Evolutionary conservation across 2,888 invertebrate genomes (phyloP), one percentile per base, ranked within the genome.

Genomic region (Glomeris marginata): DNA sequence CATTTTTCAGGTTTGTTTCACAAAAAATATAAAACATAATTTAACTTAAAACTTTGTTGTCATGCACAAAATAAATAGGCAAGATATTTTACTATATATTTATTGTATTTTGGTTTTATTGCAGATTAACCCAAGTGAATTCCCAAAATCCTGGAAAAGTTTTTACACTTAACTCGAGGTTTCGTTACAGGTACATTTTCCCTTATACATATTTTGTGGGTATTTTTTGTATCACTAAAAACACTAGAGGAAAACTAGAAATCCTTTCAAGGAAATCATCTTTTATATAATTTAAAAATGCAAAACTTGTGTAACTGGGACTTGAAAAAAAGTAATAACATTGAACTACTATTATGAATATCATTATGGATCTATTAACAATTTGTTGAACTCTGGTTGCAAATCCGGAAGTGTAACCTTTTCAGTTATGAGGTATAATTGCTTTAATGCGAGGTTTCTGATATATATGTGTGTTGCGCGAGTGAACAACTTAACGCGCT

Each of bases 51-150:
- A n/a, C 3, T n/a, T 16, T 13, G 6, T 33, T 45, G 2, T 45
- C n/a, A 28, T 16, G 40, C 18, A 16, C 20, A 45, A 45, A 15
- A 34, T 35, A 11, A 5, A 13, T n/a, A 43, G 11, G 2, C 10
- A 43, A 20, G 21, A 2, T 20, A 15, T 40, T 18, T 40, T 42
- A n/a, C 3, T 15, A n/a, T 11, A 41, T 11, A 18, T 42, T n/a
- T 20, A 4, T 45, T 5, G 11, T 33, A 5, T 45, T 3, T 33
- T 45, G 22, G 11, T 33, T 41, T 36, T 88, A 90, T 72, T 90
- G 88, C 72, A 76, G 87, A 53, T 73, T 88, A 60, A 85, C 87
- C 65, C 84, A 84, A 66, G 79, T 81, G 35, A 77, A 81, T 18
- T 52, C 57, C 1, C 77, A 78, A 37, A 73, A 79, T 34, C 77